Conservation (phyloP, 2,797 vertebrate genomes). For the Chloroceryle amazona region DNA sequence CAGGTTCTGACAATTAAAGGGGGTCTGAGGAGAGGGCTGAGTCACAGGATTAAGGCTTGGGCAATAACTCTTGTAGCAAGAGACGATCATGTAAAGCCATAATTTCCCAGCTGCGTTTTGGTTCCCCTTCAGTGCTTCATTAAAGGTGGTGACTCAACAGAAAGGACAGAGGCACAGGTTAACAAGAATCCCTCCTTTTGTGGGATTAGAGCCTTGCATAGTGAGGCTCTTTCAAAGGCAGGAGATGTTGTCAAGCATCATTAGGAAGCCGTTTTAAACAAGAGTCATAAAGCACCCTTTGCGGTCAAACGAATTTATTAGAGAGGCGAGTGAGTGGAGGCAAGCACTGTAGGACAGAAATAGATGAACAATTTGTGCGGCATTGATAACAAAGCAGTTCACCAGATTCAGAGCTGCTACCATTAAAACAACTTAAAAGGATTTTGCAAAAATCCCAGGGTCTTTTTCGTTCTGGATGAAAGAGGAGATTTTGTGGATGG, state of each 20-base stretch:
- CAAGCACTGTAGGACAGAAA: constrained; percentile 39
- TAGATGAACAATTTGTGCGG: constrained; percentile 26
- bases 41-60: constrained; percentile 66
- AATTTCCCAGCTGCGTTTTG: constrained; percentile 69
- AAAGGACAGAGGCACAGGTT: constrained; percentile 65
- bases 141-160: constrained; percentile 74
- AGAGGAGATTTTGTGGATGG: background rate
- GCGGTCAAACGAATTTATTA: constrained; percentile 63
- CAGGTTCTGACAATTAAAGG: constrained; percentile 72
- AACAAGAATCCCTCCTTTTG: constrained; percentile 76
- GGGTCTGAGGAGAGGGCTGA: constrained; percentile 57
- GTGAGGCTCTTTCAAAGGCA: constrained; percentile 61
- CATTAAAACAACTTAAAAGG: constrained; percentile 68
- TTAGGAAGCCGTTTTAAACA: constrained; percentile 72
- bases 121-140: constrained; percentile 74
- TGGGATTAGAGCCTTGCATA: constrained; percentile 70
- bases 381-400: constrained; percentile 55
- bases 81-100: constrained; percentile 74
- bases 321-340: constrained; percentile 40
- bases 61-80: constrained; percentile 63
- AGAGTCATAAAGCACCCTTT: constrained; percentile 67
- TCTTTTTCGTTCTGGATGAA: constrained; percentile 55
- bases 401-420: constrained; percentile 48
- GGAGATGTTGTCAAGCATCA: constrained; percentile 73
- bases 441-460: constrained; percentile 58